These are phyloP conservation scores for Empis stercorea DNA, from an alignment of 2,888 invertebrate species.

Conservation along the genomic window DNA sequence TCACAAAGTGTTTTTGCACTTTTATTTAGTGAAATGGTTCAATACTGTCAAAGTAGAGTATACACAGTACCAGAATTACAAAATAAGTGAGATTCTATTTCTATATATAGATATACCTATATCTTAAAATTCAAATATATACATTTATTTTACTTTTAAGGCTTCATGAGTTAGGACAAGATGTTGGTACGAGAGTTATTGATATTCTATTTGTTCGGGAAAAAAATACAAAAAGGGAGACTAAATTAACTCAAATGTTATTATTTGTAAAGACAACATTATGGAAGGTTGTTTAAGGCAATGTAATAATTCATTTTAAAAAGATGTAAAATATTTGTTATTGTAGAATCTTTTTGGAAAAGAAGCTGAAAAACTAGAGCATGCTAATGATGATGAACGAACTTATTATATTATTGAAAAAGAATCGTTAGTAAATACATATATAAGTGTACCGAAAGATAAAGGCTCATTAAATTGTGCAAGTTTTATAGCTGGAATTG, in stretches of 20 bases:
- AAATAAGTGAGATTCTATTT: constrained; percentile 56
- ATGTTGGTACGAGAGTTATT: constrained; percentile 85
- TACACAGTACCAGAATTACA: constrained; percentile 92
- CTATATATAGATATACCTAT: background rate
- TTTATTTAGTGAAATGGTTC: constrained; percentile 94
- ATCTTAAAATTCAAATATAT: no score
- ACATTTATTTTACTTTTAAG: no score
- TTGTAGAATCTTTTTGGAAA: constrained; percentile 84
- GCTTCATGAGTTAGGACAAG: constrained; percentile 85
- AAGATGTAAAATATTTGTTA: background rate
- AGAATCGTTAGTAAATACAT: constrained; percentile 92
- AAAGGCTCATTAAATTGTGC: constrained; percentile 96
- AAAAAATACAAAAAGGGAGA: constrained; percentile 86
- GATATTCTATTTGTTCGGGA: constrained; percentile 92
- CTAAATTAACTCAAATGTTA: constrained; percentile 85
- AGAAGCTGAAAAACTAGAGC: constrained; percentile 96
- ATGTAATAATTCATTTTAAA: no score
- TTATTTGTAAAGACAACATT: constrained; percentile 90
- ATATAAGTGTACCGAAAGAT: constrained; percentile 95
- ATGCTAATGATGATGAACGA: constrained; percentile 95
- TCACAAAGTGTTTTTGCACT: constrained; percentile 87
- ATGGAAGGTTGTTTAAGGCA: constrained; percentile 74
- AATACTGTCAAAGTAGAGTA: constrained; percentile 94
- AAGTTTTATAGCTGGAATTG: constrained; percentile 94
- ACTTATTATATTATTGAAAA: constrained; percentile 98